Evolutionary conservation across 2,888 invertebrate genomes (phyloP).

Genomic region (Drosophila histrio): DNA sequence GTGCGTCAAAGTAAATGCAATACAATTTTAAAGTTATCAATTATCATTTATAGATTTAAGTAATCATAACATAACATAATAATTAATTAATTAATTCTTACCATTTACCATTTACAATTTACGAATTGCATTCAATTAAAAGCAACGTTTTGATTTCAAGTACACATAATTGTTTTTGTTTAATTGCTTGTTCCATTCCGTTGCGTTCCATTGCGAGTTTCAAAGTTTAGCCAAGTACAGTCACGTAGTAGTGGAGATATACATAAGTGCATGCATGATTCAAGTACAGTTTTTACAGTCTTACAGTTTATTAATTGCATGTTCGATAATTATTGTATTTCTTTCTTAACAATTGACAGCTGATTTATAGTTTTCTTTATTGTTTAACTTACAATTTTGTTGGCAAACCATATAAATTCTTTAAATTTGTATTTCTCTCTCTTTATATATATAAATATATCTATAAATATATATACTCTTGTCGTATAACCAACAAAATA

Average conservation of each 20-base stretch:
- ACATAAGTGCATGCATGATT: constrained; percentile 41
- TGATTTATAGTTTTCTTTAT: constrained; percentile 4
- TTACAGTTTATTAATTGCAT: constrained; percentile 9
- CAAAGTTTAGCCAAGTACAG: constrained; percentile 44
- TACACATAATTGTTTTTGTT: constrained; percentile 23
- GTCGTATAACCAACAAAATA: constrained; percentile 62
- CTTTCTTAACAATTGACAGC: not conserved
- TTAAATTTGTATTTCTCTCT: constrained; percentile 21
- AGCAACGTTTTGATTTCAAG: constrained; percentile 63
- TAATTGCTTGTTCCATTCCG: constrained; percentile 44
- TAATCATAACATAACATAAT: constrained; percentile 38
- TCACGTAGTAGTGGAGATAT: constrained; percentile 55
- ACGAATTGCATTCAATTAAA: constrained; percentile 53
- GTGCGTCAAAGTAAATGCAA: constrained; percentile 25
- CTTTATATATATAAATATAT: constrained; percentile 41
- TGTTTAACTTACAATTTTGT: constrained; percentile 10
- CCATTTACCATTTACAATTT: constrained; percentile 6
- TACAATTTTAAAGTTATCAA: constrained; percentile 2
- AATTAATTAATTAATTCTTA: constrained; percentile 36
- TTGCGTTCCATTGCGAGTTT: constrained; percentile 33
- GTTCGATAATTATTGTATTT: constrained; percentile 1
- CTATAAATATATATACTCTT: constrained; percentile 45
- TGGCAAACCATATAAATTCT: constrained; percentile 29
- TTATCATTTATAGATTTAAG: constrained; percentile 56
- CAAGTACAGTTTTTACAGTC: constrained; percentile 33